Evolutionary conservation across 2,797 vertebrate species (phyloP), one percentile per base, ranked within the genome.

Genomic region (Liparis tanakae): DNA sequence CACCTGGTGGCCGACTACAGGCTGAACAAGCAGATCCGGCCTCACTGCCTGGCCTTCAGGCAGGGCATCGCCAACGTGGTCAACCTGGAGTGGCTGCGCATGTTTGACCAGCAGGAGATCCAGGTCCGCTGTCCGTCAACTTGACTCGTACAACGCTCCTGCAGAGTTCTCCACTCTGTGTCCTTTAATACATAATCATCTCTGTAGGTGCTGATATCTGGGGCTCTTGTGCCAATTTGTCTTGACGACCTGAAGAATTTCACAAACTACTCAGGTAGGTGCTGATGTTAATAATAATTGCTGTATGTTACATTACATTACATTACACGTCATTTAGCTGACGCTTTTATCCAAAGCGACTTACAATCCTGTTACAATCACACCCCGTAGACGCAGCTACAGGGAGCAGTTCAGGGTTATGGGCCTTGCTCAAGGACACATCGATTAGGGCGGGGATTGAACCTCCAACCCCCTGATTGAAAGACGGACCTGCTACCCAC

Each of bases 71-170:
- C 98, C 91, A 98, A 97, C 0, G 98, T 99, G 41, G 95, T 99
- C 44, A 98, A 96, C 89, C 95, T 99, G 15, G 98, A 99, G 89
- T 99, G 98, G 97, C 95, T 99, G 55, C 95, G 97, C 0, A 99
- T 99, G 98, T 99, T 99, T 61, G 98, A 99, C 83, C 98, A 99
- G 90, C 98, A 99, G 89, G 98, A 99, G 87, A 96, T 99, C 63
- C 98, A 99, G 98, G 98, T 99, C 87, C 6, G 4, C 37, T 36
- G 43, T 41, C 20, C 8, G 1, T 58, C 44, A 56, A 18, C 6
- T 20, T 13, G 3, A 20, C 67, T 10, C 1, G 37, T 41, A 0
- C 39, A 18, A 55, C n/a, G 22, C 6, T 25, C 6, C 7, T 41
- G 39, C 25, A 12, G 39, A 41, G 10, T 33, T 20, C 53, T 65